Base-by-base conservation (phyloP, 2,888 invertebrate species). In the Dynastes maya region DNA sequence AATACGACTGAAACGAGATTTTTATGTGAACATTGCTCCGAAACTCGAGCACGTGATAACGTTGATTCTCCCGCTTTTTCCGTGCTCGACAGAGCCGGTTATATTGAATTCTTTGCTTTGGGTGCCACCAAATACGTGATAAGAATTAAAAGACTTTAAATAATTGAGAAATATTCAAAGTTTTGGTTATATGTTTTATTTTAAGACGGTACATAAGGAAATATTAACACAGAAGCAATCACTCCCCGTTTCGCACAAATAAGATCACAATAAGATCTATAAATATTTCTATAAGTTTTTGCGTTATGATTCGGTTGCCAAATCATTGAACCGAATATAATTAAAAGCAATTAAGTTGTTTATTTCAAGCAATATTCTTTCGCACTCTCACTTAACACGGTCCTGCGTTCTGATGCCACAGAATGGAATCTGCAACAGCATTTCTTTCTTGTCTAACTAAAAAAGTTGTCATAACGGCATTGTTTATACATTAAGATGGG, bases 11-110 rank as follows among this genome's bases (percentile, higher is more conserved):
- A 83, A 83, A 83, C 82, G 84, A 84, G 84, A 84, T 84, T 85
- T 85, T 85, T 85, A 85, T 85, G 85, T 84, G 84, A 83, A 84
- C 84, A 84, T 85, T 84, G 84, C 83, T 84, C 83, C 84, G 83
- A 83, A 85, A 83, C 80, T 82, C 80, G 81, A 82, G 82, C 83
- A 83, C 83, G 83, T 83, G 83, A 84, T 83, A 83, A 83, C 80
- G 80, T 80, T 51, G 81, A 79, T 80, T 80, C 80, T 80, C 78
- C 79, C 82, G 79, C 77, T 78, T 78, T 71, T 63, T 74, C 63
- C 58, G n/a, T 22, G 32, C 22, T 27, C 13, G 27, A 63, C 74
- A 68, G 68, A 37, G 45, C 51, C 68, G 68, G 68, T 49, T 49
- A 22, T 51, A 1, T 13, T 11, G 11, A 49, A 68, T 68, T n/a